phyloP scores from a whole-genome alignment of 2,113 vertebrate species.

The Sinosuthora webbiana region DNA sequence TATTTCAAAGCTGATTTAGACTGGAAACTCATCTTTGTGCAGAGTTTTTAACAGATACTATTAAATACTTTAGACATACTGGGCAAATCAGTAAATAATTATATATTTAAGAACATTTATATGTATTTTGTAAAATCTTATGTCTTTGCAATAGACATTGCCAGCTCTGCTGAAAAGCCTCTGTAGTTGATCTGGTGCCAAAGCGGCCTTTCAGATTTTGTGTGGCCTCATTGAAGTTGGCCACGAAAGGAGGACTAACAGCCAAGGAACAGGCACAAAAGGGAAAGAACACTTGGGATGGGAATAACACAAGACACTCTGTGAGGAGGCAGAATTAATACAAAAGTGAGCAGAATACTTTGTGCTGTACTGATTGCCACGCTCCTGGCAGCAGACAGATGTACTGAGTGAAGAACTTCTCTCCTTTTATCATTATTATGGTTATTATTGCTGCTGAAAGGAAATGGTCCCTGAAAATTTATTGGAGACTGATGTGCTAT shows the following conservation, averaged over 20 bases:
- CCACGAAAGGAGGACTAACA: background rate
- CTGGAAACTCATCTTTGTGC: background rate
- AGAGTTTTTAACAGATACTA: background rate
- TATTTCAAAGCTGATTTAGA: background rate
- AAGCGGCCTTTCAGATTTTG: background rate
- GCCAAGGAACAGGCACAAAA: constrained; percentile 13
- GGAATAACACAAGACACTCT: background rate
- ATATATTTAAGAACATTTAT: background rate
- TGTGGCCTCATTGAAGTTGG: background rate
- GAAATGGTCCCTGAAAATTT: background rate
- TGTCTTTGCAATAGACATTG: background rate
- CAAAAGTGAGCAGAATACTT: background rate
- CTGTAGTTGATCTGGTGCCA: background rate
- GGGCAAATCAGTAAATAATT: background rate
- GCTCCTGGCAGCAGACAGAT: background rate
- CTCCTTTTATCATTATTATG: background rate
- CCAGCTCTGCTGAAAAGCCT: background rate
- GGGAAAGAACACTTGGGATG: background rate
- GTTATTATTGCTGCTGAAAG: background rate
- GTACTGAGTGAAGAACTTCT: background rate
- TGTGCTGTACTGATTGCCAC: background rate
- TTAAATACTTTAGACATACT: background rate
- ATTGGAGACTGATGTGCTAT: background rate
- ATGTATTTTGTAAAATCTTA: background rate
- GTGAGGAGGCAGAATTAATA: background rate